Percentiles rank a stretch among this genome's conserved stretches.
Conservation (phyloP, 2,888 invertebrate genomes). For the Perdita meconis region DNA sequence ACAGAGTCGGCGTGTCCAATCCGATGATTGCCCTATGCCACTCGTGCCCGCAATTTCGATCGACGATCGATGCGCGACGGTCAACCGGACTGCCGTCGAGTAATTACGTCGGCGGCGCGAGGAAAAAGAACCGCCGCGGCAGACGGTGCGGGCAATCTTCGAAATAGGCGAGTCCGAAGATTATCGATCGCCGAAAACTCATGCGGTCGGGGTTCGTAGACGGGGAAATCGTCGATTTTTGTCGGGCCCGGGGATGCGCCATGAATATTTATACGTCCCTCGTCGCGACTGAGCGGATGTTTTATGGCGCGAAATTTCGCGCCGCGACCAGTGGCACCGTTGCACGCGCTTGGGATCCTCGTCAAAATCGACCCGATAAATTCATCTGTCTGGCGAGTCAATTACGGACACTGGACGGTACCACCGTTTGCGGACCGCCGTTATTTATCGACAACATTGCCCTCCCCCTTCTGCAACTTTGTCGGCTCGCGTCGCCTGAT, state of each 20-base stretch:
- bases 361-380: constrained; percentile 69
- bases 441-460: constrained; percentile 46
- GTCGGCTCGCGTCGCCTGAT: constrained; percentile 6
- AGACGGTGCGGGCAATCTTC: constrained; percentile 25
- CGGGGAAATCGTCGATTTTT: constrained; percentile 62
- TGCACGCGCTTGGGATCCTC: constrained; percentile 37
- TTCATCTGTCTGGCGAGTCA: constrained; percentile 66
- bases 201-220: constrained; percentile 7
- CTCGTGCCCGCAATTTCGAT: constrained; percentile 60
- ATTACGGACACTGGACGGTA: constrained; percentile 57
- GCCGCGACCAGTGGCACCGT: constrained; percentile 47
- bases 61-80: constrained; percentile 66
- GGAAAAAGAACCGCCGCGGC: constrained; percentile 18
- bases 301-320: constrained; percentile 58
- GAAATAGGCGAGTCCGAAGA: constrained; percentile 60
- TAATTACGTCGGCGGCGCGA: constrained; percentile 69
- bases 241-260: constrained; percentile 69
- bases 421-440: constrained; percentile 19
- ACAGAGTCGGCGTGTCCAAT: constrained; percentile 79
- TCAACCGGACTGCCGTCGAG: constrained; percentile 68
- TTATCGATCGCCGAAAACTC: constrained; percentile 56
- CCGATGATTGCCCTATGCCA: constrained; percentile 76
- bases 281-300: constrained; percentile 52
- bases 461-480: neutral
- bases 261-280: constrained; percentile 79